phyloP scores from a whole-genome alignment of 2,888 invertebrate genomes.

The Tiliacea aurago region DNA sequence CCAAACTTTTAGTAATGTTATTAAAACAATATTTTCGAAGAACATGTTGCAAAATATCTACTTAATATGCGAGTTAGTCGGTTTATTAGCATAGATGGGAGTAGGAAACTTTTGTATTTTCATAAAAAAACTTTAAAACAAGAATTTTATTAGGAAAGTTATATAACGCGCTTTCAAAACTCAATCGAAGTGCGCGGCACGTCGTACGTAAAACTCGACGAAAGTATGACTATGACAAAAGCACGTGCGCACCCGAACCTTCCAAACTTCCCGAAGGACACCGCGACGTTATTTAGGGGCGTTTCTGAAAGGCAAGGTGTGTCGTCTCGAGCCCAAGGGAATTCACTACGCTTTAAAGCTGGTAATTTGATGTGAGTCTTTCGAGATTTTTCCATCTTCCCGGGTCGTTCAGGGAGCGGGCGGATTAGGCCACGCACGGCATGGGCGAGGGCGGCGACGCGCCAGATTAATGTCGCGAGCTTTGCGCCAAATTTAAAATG shows the following conservation, averaged over 20 bases:
- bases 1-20: constrained; percentile 41
- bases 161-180: constrained; percentile 81
- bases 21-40: constrained; percentile 48
- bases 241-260: constrained; percentile 87
- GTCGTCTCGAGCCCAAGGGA: constrained; percentile 84
- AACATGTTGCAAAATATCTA: constrained; percentile 52
- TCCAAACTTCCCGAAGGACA: constrained; percentile 88
- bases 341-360: constrained; percentile 88
- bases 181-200: constrained; percentile 87
- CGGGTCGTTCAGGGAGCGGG: constrained; percentile 85
- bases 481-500: constrained; percentile 89
- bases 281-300: constrained; percentile 86
- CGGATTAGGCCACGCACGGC: constrained; percentile 88
- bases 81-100: constrained; percentile 71
- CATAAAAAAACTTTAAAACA: constrained; percentile 79
- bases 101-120: constrained; percentile 70
- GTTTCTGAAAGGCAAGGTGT: constrained; percentile 89
- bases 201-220: constrained; percentile 87
- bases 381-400: constrained; percentile 89
- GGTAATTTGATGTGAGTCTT: constrained; percentile 90
- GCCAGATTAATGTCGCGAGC: constrained; percentile 89
- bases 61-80: constrained; percentile 65
- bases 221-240: constrained; percentile 89
- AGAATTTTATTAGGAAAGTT: constrained; percentile 82
- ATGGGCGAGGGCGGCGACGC: constrained; percentile 86